These are phyloP conservation scores for Acrossocheilus wenchowensis DNA, from an alignment of 2,797 vertebrate species.

Conservation along the genomic window DNA sequence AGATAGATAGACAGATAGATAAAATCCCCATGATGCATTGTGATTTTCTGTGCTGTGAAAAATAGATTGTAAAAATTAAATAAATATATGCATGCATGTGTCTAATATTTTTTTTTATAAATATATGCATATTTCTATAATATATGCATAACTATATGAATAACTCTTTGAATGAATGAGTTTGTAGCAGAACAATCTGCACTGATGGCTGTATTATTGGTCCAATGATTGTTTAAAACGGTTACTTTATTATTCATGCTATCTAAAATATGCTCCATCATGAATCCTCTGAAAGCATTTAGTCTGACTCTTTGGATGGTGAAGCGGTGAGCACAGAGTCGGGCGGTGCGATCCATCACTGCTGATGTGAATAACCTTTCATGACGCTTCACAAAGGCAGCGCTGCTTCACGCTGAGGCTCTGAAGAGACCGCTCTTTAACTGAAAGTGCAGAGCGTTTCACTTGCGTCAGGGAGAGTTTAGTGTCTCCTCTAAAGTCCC, in stretches of 20 bases:
- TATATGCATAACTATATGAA: too few species aligned
- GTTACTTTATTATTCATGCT: not conserved
- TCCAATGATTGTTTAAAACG: not conserved
- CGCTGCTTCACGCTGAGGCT: conserved; percentile 32
- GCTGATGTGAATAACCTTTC: conserved; percentile 50
- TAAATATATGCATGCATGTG: too few species aligned
- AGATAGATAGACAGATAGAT: too few species aligned
- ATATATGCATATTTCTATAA: too few species aligned
- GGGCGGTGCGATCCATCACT: not conserved
- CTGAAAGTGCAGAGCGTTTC: conserved; percentile 22
- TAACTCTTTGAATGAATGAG: too few species aligned
- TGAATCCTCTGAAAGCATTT: not conserved
- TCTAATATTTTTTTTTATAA: too few species aligned
- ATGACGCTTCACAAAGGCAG: conserved; percentile 34
- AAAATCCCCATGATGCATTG: too few species aligned
- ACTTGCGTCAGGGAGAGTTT: not conserved
- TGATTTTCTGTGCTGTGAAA: too few species aligned
- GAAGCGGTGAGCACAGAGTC: not conserved
- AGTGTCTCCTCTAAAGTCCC: conserved; percentile 10
- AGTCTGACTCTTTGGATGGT: not conserved
- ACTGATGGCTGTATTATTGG: not conserved
- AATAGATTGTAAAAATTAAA: too few species aligned
- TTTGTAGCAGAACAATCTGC: not conserved
- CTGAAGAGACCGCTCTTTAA: conserved; percentile 49
- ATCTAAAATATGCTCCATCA: not conserved